Evolutionary conservation across 1,140 invertebrate species (phyloP), one percentile per base, ranked within the genome.

Genomic region (Galleria mellonella): DNA sequence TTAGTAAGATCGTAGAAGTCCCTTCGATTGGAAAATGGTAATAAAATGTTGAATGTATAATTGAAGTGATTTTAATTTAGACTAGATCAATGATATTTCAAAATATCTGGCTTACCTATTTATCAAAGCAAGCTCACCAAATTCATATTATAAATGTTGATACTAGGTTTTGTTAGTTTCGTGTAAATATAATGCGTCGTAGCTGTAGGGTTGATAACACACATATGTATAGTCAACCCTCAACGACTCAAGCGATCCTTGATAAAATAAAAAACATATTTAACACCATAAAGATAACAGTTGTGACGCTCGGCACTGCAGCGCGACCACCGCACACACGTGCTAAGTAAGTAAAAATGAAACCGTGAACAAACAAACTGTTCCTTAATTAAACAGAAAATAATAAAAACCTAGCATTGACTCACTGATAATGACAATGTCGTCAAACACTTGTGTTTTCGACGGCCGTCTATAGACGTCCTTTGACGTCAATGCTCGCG

Each of bases 211-310:
- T 66, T 68, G 76, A 72, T 75, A 69, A 61, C 64, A 64, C 62
- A 52, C 46, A 52, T 56, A 62, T 56, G 55, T 54, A 55, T 42
- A 54, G 17, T 23, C 17, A 23, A 23, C 17, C 17, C 17, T 23
- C 58, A 51, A 58, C 67, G 73, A 66, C 72, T 70, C 65, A 70
- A 69, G 50, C 66, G 52, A 75, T 63, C 69, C 69, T 57, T 77
- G 72, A 77, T 81, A 81, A 77, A 81, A 77, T 75, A 77, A 72
- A 78, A 82, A 75, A 71, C 62, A 65, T 63, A 69, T 82, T 79
- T 78, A 65, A 62, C 50, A 61, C 67, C 75, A 78, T 81, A 83
- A 82, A 84, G 75, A 84, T 82, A 84, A 74, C 54, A 32, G 12
- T 11, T 1, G 50, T 73, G 74, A 71, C 65, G 74, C 59, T 54